A percentile compares a stretch with the other conserved stretches of the same genome.
Evolutionary conservation across 2,113 vertebrate species (phyloP).

Genomic region (Perccottus glenii): DNA sequence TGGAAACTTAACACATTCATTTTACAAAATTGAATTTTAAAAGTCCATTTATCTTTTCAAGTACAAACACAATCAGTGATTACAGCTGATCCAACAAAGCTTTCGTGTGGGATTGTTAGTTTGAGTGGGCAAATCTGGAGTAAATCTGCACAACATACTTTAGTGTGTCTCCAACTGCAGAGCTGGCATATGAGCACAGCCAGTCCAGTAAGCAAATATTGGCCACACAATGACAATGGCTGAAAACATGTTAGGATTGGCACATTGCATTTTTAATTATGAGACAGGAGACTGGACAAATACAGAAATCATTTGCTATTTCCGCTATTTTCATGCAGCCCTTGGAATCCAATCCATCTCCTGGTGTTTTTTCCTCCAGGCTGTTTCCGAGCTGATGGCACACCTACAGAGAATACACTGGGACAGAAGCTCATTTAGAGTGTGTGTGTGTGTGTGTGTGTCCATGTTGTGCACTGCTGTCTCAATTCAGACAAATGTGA

Average conservation of each 20-base stretch:
- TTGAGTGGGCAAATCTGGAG: conserved; percentile 37
- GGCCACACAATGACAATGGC: conserved; percentile 31
- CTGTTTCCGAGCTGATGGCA: conserved; percentile 28
- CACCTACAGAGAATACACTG: conserved; percentile 21
- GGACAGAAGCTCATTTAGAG: conserved; percentile 14
- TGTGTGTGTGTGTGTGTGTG: conserved; percentile 2
- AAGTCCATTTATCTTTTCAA: conserved; percentile 19
- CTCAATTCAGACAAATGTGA: not conserved
- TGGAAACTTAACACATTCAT: conserved; percentile 17
- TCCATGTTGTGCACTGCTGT: conserved; percentile 20
- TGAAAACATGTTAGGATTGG: conserved; percentile 32
- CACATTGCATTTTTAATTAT: conserved; percentile 35
- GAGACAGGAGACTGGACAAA: conserved; percentile 29
- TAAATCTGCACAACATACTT: conserved; percentile 40
- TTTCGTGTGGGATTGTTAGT: conserved; percentile 34
- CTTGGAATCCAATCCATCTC: conserved; percentile 30
- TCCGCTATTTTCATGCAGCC: conserved; percentile 33
- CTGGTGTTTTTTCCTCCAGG: conserved; percentile 21
- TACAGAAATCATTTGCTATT: conserved; percentile 40
- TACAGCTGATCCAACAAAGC: conserved; percentile 51
- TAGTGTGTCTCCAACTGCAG: conserved; percentile 42
- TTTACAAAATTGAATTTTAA: not conserved
- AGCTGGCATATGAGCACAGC: conserved; percentile 28
- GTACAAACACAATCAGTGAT: conserved; percentile 42
- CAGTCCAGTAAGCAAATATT: conserved; percentile 35